These are phyloP conservation scores for Epinotia ramella DNA, from an alignment of 2,888 invertebrate species.

Conservation along the genomic window DNA sequence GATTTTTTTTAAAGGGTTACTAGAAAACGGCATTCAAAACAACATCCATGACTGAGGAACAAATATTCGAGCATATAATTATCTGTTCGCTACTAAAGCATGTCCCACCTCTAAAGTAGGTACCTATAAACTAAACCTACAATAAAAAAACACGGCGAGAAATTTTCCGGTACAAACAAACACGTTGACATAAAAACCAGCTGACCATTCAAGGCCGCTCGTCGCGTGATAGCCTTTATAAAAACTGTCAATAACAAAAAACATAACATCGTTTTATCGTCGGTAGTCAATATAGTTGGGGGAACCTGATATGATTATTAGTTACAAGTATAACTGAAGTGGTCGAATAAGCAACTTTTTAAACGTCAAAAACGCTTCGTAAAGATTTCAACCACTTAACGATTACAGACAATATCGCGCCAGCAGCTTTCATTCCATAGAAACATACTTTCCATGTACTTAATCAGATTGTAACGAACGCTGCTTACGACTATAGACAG, in stretches of 20 bases:
- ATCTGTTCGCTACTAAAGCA: background rate
- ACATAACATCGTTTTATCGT: constrained; percentile 1
- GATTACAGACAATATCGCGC: too few relatives aligned
- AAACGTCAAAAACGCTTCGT: too few relatives aligned
- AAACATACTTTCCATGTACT: too few relatives aligned
- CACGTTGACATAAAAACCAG: background rate
- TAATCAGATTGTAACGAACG: too few relatives aligned
- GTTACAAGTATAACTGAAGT: too few relatives aligned
- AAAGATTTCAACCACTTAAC: too few relatives aligned
- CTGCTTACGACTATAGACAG: too few relatives aligned
- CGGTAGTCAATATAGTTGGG: background rate
- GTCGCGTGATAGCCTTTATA: constrained; percentile 20
- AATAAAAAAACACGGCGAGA: constrained; percentile 8
- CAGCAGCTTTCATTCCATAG: too few relatives aligned
- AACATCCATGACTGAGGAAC: too few relatives aligned
- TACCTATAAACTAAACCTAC: background rate
- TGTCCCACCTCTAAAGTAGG: background rate
- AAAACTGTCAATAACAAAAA: constrained; percentile 29
- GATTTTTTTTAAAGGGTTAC: too few relatives aligned
- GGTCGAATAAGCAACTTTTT: too few relatives aligned
- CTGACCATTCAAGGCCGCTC: background rate
- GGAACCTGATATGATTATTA: background rate
- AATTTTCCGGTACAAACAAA: constrained; percentile 7
- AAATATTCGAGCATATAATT: background rate
- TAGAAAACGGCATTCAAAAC: too few relatives aligned